Evolutionary conservation across 2,113 vertebrate species (phyloP).

Genomic region (Triplophysa tibetana): DNA sequence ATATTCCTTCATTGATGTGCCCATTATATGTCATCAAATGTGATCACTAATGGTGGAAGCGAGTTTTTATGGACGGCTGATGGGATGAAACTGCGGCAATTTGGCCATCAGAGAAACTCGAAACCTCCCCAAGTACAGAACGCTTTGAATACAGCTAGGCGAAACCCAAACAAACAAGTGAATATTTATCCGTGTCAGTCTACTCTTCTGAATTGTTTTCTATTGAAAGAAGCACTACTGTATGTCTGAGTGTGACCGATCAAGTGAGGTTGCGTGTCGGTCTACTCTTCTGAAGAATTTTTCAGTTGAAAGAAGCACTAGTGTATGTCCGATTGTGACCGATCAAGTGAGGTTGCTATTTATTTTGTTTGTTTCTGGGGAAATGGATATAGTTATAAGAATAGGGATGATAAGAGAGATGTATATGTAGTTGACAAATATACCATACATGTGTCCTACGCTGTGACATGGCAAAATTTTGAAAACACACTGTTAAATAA

Average conservation of each 20-base stretch:
- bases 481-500: too few relatives aligned
- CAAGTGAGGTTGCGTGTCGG: neutral
- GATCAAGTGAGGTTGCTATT: neutral
- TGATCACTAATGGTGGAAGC: constrained; percentile 32
- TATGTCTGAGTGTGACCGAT: neutral
- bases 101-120: constrained; percentile 31
- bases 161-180: constrained; percentile 22
- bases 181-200: neutral
- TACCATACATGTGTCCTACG: too few relatives aligned
- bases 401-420: too few relatives aligned
- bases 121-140: constrained; percentile 13
- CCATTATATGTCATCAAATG: constrained; percentile 35
- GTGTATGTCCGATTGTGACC: too few relatives aligned
- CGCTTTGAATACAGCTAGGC: neutral
- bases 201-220: neutral
- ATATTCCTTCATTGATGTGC: constrained; percentile 31
- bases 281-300: too few relatives aligned
- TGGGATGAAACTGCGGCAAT: constrained; percentile 34
- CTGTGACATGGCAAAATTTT: too few relatives aligned
- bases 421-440: too few relatives aligned
- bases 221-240: neutral
- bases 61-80: constrained; percentile 30
- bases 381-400: neutral
- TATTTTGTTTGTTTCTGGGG: neutral
- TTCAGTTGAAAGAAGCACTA: too few relatives aligned